Conservation (phyloP, 2,888 invertebrate genomes). For the Timema podura region DNA sequence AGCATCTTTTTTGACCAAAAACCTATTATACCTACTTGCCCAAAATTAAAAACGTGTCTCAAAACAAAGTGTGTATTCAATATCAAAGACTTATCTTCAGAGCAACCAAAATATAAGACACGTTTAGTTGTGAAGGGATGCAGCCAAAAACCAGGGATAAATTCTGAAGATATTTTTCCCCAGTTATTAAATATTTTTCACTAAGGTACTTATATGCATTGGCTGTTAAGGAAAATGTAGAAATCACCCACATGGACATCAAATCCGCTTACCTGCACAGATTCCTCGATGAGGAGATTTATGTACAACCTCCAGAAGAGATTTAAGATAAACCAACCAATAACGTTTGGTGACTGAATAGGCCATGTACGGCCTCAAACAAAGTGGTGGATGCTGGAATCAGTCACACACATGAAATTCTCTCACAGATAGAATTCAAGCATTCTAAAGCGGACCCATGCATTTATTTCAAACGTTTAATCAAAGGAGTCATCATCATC, state of each 20-base stretch:
- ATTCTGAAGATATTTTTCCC: neutral
- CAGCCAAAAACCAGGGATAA: neutral
- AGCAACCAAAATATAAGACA: neutral
- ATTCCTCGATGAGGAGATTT: neutral
- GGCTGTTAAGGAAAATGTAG: neutral
- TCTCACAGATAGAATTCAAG: too few species aligned
- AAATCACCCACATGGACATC: neutral
- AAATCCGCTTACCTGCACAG: neutral
- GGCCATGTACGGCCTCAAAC: neutral
- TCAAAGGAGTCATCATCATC: neutral
- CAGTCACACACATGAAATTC: too few species aligned
- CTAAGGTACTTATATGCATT: conserved; percentile 6
- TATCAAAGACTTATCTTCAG: neutral
- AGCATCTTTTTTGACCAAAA: neutral
- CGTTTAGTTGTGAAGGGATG: neutral
- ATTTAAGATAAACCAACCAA: neutral
- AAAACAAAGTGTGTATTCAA: conserved; percentile 4
- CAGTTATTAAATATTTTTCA: neutral
- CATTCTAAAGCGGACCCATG: neutral
- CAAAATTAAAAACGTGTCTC: neutral
- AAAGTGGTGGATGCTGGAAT: conserved; percentile 7
- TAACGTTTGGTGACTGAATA: neutral
- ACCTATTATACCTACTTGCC: too few species aligned
- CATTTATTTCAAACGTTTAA: neutral
- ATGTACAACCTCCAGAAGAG: neutral